Evolutionary conservation across 1,140 invertebrate genomes (phyloP).

Genomic region (Mycetomoellerius zeteki): DNA sequence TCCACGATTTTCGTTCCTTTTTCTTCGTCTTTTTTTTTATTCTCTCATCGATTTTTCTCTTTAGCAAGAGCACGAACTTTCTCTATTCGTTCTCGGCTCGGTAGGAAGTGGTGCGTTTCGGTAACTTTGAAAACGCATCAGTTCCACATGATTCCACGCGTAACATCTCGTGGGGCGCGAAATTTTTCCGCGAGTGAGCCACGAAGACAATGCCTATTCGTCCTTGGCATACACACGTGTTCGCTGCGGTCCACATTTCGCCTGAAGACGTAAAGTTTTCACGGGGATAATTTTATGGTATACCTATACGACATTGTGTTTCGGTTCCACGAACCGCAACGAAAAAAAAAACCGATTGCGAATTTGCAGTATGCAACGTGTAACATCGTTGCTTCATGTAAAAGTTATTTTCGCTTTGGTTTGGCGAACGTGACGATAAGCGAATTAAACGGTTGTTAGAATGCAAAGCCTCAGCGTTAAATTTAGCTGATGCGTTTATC

Average conservation of each 20-base stretch:
- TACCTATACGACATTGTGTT: constrained; percentile 18
- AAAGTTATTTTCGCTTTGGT: constrained; percentile 20
- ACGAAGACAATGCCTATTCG: constrained; percentile 28
- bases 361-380: background rate
- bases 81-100: constrained; percentile 68
- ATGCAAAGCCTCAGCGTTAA: background rate
- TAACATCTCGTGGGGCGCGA: constrained; percentile 36
- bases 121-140: constrained; percentile 73
- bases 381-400: constrained; percentile 6
- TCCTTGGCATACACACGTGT: background rate
- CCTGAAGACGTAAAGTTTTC: constrained; percentile 16
- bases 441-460: constrained; percentile 41
- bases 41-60: constrained; percentile 11
- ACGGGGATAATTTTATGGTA: constrained; percentile 52
- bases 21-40: background rate
- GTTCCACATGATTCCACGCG: constrained; percentile 63
- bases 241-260: background rate
- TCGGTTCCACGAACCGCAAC: background rate
- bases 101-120: constrained; percentile 71
- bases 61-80: constrained; percentile 59
- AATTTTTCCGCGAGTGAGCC: constrained; percentile 15
- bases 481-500: constrained; percentile 4
- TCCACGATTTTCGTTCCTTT: constrained; percentile 21
- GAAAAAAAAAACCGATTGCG: background rate
- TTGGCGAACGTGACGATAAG: constrained; percentile 23